A percentile compares a stretch with the other conserved stretches of the same genome.
These are phyloP conservation scores for Cerastoderma edule DNA, from an alignment of 2,888 invertebrate genomes.

Conservation along the genomic window DNA sequence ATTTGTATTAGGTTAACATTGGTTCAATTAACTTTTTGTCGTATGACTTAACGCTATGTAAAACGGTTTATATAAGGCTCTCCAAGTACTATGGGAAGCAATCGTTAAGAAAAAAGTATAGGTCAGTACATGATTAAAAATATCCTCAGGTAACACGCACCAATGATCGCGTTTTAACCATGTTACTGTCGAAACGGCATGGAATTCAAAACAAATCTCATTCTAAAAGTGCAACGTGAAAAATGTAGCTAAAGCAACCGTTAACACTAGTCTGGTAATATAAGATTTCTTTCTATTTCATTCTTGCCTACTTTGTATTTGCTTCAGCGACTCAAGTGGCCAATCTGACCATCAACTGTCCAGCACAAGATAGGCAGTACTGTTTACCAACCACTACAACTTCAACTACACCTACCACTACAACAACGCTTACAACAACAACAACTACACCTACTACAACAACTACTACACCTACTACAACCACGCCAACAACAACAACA, in stretches of 20 bases:
- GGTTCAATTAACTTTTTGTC: background rate
- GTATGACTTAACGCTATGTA: background rate
- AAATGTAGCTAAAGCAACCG: background rate
- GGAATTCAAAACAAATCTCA: background rate
- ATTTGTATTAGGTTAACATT: too few relatives aligned
- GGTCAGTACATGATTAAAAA: background rate
- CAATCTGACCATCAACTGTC: background rate
- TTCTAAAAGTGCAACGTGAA: background rate
- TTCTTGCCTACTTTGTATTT: background rate
- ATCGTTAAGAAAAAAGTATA: background rate
- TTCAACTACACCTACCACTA: background rate
- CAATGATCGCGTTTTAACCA: background rate
- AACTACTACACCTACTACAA: background rate
- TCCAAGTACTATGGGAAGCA: background rate
- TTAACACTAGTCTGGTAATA: background rate
- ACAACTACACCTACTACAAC: background rate
- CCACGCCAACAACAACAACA: constrained; percentile 6
- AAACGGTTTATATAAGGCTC: background rate
- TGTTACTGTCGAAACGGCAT: background rate
- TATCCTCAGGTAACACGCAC: background rate
- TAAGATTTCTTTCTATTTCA: background rate
- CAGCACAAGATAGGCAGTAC: background rate
- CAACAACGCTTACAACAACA: background rate
- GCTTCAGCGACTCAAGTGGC: background rate
- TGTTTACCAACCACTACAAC: constrained; percentile 10